phyloP scores from a whole-genome alignment of 2,888 invertebrate genomes.

The Cryptocephalus moraei region DNA sequence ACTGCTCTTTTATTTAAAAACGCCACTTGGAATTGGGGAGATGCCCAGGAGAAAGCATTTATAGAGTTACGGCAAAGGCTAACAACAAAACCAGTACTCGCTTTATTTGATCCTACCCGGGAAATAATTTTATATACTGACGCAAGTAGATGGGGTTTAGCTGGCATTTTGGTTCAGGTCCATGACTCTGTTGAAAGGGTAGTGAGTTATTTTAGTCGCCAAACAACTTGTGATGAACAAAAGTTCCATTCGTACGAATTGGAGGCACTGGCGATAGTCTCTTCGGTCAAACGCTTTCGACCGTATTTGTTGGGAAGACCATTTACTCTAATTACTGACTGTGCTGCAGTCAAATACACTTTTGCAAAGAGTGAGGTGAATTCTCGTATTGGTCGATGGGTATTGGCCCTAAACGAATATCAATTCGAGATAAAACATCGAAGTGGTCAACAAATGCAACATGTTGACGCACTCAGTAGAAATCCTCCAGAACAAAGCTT shows the following conservation, averaged over 20 bases:
- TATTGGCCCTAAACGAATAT: conserved; percentile 4
- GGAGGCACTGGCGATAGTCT: conserved; percentile 5
- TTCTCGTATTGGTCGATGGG: conserved; percentile 7
- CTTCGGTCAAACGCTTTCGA: neutral
- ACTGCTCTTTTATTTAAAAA: no score
- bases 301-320: conserved; percentile 1
- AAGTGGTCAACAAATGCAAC: no score
- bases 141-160: no score
- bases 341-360: conserved; percentile 1
- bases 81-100: no score
- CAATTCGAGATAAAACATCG: conserved; percentile 4
- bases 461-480: conserved; percentile 9
- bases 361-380: conserved; percentile 1
- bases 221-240: conserved; percentile 8
- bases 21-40: no score
- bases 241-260: conserved; percentile 13
- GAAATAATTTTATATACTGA: no score
- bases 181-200: conserved; percentile 4
- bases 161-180: conserved; percentile 9
- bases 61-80: no score
- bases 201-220: conserved; percentile 7
- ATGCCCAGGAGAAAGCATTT: no score
- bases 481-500: conserved; percentile 3
- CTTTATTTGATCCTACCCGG: no score
- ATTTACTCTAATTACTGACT: conserved; percentile 3